These are phyloP conservation scores for Styela clava DNA, from an alignment of 23 tunicate species.

Conservation along the genomic window DNA sequence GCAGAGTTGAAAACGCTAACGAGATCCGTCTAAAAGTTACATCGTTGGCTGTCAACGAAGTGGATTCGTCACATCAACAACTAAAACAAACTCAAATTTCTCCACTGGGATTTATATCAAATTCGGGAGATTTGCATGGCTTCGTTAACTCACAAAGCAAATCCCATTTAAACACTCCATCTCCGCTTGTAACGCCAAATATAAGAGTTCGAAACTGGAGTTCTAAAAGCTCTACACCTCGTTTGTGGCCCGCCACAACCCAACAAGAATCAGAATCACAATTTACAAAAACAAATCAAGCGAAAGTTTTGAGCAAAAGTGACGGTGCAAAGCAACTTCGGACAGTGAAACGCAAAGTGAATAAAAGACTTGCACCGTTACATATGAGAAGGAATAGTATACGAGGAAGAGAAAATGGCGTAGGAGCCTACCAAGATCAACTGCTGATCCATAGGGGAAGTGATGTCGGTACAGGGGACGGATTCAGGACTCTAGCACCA, in stretches of 20 bases:
- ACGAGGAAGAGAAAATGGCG: background rate
- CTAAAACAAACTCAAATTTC: background rate
- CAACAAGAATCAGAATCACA: background rate
- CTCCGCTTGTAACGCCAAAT: background rate
- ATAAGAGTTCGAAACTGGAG: background rate
- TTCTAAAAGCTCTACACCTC: background rate
- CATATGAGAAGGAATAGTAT: background rate
- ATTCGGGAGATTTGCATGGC: background rate
- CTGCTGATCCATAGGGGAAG: background rate
- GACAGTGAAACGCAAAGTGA: background rate
- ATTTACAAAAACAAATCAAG: background rate
- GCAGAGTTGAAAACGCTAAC: background rate
- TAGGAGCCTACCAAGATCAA: background rate
- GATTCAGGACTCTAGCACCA: background rate
- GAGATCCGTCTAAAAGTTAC: background rate
- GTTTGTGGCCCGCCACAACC: background rate
- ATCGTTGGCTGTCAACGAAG: background rate
- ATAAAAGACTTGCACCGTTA: background rate
- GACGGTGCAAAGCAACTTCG: constrained; percentile 29
- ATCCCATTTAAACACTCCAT: background rate
- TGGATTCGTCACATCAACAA: background rate
- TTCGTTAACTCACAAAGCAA: background rate
- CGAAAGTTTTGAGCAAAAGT: constrained; percentile 32
- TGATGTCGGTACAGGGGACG: background rate
- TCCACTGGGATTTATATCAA: background rate